A percentile compares a stretch with the other conserved stretches of the same genome.
Conservation (phyloP, 2,888 invertebrate genomes). For the Diloba caeruleocephala region DNA sequence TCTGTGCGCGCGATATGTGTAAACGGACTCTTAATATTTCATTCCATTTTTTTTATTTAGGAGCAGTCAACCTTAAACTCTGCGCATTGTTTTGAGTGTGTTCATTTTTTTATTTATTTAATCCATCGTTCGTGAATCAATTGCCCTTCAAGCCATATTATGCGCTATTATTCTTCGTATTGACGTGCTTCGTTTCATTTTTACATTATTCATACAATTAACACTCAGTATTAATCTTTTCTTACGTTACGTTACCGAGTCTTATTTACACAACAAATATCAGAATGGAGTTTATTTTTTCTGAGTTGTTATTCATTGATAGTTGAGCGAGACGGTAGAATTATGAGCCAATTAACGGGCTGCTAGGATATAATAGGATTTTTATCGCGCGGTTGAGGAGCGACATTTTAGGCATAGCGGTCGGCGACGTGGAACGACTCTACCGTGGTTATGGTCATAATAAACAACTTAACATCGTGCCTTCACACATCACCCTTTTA, state of each 20-base stretch:
- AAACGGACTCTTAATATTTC: constrained; percentile 79
- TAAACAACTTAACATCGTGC: constrained; percentile 47
- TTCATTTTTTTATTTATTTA: constrained; percentile 38
- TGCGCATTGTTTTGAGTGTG: constrained; percentile 48
- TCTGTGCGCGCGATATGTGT: constrained; percentile 75
- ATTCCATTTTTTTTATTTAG: constrained; percentile 76
- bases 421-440: constrained; percentile 34
- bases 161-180: constrained; percentile 17
- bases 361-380: constrained; percentile 56
- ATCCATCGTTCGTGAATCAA: constrained; percentile 9
- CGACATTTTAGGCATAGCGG: constrained; percentile 48
- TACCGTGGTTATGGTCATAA: constrained; percentile 50
- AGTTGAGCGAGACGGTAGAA: constrained; percentile 52
- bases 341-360: constrained; percentile 69
- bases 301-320: constrained; percentile 50
- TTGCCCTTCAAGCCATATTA: constrained; percentile 10
- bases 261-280: constrained; percentile 49
- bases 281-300: constrained; percentile 43
- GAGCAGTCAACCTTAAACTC: constrained; percentile 63
- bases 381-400: constrained; percentile 53
- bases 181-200: constrained; percentile 11
- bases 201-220: constrained; percentile 41
- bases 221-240: constrained; percentile 38
- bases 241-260: constrained; percentile 28
- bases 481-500: constrained; percentile 39